phyloP scores from a whole-genome alignment of 2,113 vertebrate species.

The Microtus montanus region DNA sequence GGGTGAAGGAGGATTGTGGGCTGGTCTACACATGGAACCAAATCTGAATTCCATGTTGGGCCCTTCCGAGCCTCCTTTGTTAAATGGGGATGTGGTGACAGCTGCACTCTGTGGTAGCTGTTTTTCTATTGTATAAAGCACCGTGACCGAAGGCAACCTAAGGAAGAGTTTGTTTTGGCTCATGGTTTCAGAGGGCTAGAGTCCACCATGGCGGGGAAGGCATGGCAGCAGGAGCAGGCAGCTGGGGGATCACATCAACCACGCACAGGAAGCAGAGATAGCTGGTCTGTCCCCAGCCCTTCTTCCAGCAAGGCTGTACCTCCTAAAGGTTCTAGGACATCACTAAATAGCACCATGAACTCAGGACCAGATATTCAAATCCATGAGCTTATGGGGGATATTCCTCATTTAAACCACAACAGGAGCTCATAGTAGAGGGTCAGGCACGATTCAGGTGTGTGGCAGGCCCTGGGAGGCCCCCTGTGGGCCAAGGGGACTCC shows the following conservation, averaged over 20 bases:
- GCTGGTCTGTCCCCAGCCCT: neutral
- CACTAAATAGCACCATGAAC: neutral
- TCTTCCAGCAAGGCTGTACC: neutral
- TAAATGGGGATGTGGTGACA: neutral
- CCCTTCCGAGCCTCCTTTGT: neutral
- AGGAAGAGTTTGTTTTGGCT: neutral
- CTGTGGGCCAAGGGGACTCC: neutral
- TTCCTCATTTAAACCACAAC: neutral
- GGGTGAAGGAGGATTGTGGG: neutral
- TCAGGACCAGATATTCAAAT: neutral
- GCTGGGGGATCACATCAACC: neutral
- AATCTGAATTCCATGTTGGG: neutral
- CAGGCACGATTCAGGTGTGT: neutral
- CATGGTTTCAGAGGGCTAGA: neutral
- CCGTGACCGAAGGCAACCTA: neutral
- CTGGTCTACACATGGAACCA: neutral
- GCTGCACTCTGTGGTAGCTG: neutral
- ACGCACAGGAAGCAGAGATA: too few relatives aligned
- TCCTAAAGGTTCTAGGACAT: neutral
- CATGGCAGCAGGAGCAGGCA: neutral
- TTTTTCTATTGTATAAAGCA: neutral
- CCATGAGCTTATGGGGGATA: neutral
- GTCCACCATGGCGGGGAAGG: neutral
- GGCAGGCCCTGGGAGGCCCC: neutral
- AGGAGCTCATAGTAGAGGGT: neutral